Evolutionary conservation across 2,113 vertebrate genomes (phyloP).

Genomic region (Caranx melampygus): DNA sequence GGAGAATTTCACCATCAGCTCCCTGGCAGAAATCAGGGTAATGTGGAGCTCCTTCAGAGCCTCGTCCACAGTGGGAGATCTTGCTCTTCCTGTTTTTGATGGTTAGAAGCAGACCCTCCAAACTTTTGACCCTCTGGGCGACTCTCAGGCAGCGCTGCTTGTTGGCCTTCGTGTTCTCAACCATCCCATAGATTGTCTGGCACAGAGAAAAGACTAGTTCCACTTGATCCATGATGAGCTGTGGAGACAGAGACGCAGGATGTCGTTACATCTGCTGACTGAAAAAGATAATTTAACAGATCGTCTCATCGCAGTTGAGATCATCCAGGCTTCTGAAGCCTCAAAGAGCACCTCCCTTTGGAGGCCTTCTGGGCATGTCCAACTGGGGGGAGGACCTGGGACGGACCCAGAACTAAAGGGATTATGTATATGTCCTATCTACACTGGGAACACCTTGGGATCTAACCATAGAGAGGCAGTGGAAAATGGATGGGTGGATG

Average conservation of each 20-base stretch:
- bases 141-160: conserved; percentile 20
- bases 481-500: too few species aligned
- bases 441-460: too few species aligned
- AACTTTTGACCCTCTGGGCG: neutral
- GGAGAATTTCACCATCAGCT: neutral
- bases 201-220: fast-evolving
- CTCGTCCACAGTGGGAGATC: neutral
- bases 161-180: conserved; percentile 11
- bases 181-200: neutral
- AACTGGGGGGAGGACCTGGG: too few species aligned
- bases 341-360: too few species aligned
- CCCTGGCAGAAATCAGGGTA: neutral
- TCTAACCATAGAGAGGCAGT: too few species aligned
- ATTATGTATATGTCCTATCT: too few species aligned
- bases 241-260: neutral
- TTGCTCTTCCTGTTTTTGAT: neutral
- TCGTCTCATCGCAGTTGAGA: too few species aligned
- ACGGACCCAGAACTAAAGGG: too few species aligned
- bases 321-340: too few species aligned
- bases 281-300: too few species aligned
- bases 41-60: conserved; percentile 6
- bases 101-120: conserved; percentile 4
- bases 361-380: too few species aligned
- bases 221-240: neutral
- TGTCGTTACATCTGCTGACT: too few species aligned